Conservation (phyloP, 1,140 invertebrate species). For the Lineus longissimus region DNA sequence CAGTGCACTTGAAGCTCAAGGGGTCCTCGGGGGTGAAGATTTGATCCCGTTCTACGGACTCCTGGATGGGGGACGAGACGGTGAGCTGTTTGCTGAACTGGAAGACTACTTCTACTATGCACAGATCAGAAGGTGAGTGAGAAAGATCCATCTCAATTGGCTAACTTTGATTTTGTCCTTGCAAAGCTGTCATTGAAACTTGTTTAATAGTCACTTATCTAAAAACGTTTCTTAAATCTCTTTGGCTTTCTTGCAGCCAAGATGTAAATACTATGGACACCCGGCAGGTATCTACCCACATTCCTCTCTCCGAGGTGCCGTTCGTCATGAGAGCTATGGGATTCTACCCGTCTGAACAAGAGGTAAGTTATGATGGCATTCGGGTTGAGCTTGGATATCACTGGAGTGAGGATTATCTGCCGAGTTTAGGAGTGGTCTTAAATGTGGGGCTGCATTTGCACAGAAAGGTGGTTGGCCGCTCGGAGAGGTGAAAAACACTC, state of each 20-base stretch:
- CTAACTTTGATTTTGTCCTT: not conserved
- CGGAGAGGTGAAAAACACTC: too few species aligned
- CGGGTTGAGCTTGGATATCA: too few species aligned
- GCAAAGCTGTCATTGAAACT: too few species aligned
- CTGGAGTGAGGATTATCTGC: not conserved
- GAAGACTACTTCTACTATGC: conserved; percentile 70
- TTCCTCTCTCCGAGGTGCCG: conserved; percentile 64
- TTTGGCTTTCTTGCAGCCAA: conserved; percentile 56
- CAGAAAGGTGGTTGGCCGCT: too few species aligned
- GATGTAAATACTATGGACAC: conserved; percentile 63
- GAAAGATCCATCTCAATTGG: not conserved
- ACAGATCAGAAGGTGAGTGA: conserved; percentile 59
- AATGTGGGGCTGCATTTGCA: too few species aligned
- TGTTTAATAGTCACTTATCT: too few species aligned
- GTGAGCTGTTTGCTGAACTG: conserved; percentile 67
- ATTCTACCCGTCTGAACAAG: conserved; percentile 69
- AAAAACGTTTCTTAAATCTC: too few species aligned
- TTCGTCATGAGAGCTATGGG: conserved; percentile 71
- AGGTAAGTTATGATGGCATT: conserved; percentile 57
- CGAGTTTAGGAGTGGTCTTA: too few species aligned
- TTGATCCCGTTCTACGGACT: conserved; percentile 54
- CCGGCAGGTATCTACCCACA: conserved; percentile 59
- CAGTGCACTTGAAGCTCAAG: conserved; percentile 52
- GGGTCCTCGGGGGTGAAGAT: conserved; percentile 51
- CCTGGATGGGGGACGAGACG: conserved; percentile 54